Base-by-base conservation (phyloP, 1,140 invertebrate genomes). In the Anastrepha ludens region DNA sequence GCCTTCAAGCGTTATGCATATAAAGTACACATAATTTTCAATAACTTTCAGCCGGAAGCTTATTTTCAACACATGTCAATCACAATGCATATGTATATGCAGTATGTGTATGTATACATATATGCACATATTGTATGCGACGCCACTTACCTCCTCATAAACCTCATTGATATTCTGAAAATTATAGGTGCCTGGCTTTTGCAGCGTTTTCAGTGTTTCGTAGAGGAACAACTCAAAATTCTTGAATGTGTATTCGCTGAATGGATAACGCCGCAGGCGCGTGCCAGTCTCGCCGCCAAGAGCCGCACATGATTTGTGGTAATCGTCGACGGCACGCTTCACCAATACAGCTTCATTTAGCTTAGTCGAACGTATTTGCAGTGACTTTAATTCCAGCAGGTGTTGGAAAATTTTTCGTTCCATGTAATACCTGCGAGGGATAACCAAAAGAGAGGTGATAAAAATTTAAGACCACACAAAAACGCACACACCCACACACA, bases 321-420 rank as follows among this genome's bases (percentile, higher is more conserved):
- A 98, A 87, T 96, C 96, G 87, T 98, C 97, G 44, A 96, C 95
- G 20, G 95, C 95, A 89, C 98, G 94, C 93, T 98, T 98, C 0
- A 99, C 97, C 15, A 99, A 93, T 74, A 98, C 96, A 41, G 97
- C 95, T 93, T 99, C 98, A 90, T 98, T 98, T 7, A 97, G 95
- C 94, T 97, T 96, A 20, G 97, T 97, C 85, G 97, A 97, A 90
- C 98, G 95, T 88, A 99, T 98, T 93, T 99, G 98, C 86, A 98
- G 94, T 87, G 97, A 95, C 93, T 99, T 99, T 39, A 99, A 93
- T 93, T 99, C 98, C 90, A 99, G 95, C 86, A 99, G 94, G 92
- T 99, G 97, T 91, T 99, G 97, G 93, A 99, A 99, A 90, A 99
- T 97, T 90, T 98, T 97, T 87, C 98, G 94, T 92, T 99, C 98